phyloP scores from a whole-genome alignment of 2,113 vertebrate genomes.

The Helogale parvula region DNA sequence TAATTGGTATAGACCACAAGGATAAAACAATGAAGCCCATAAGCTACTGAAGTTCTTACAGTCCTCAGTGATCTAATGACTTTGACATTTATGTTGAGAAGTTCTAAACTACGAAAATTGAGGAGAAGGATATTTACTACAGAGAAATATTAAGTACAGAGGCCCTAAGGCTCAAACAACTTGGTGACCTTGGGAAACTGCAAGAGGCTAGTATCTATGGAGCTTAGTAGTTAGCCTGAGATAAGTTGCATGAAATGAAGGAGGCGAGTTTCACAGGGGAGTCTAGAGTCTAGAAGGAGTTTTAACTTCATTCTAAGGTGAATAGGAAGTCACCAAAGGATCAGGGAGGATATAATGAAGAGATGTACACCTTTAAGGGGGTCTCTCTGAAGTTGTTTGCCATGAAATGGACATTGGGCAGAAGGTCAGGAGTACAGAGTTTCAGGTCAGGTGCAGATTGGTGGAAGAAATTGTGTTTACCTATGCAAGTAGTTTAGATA shows the following conservation, averaged over 20 bases:
- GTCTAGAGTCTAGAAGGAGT: not conserved
- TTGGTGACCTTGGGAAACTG: not conserved
- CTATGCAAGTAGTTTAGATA: not conserved
- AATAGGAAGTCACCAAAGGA: not conserved
- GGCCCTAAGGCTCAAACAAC: not conserved
- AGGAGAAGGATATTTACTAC: not conserved
- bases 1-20: not conserved
- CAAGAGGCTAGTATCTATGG: not conserved
- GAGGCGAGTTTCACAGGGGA: not conserved
- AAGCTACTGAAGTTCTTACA: not conserved
- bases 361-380: not conserved
- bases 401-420: not conserved
- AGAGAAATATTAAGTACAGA: not conserved
- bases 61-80: not conserved
- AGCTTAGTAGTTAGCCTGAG: not conserved
- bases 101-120: not conserved
- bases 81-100: slow-evolving; percentile 19
- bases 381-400: not conserved
- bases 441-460: not conserved
- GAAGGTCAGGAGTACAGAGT: not conserved
- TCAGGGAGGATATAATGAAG: not conserved
- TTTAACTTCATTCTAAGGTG: not conserved
- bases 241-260: not conserved
- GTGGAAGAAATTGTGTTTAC: not conserved
- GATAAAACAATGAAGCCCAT: not conserved